A percentile compares a stretch with the other conserved stretches of the same genome.
Evolutionary conservation across 2,113 vertebrate genomes (phyloP).

Genomic region (Lota lota): DNA sequence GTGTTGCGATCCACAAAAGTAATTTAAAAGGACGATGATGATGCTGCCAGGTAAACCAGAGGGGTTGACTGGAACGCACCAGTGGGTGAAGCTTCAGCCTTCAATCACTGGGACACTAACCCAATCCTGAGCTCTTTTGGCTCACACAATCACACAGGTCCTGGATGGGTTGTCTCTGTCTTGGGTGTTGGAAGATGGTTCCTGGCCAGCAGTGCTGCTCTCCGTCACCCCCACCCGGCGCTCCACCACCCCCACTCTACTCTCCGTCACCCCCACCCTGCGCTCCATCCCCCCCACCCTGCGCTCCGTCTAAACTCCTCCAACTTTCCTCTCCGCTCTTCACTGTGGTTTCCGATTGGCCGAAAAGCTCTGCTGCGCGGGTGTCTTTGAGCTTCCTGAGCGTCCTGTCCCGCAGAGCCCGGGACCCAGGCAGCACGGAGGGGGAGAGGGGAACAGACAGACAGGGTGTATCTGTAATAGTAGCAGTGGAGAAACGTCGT

Average conservation of each 20-base stretch:
- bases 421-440: conserved; percentile 1
- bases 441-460: neutral
- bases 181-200: conserved; percentile 25
- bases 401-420: conserved; percentile 47
- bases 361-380: neutral
- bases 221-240: too few species aligned
- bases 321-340: neutral
- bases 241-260: conserved; percentile 10
- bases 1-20: too few species aligned
- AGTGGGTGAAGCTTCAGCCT: too few species aligned
- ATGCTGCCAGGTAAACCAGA: too few species aligned
- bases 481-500: conserved; percentile 75
- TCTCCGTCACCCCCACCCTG: conserved; percentile 3
- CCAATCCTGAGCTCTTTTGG: neutral
- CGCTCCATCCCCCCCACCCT: conserved; percentile 26
- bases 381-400: neutral
- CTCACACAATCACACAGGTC: conserved; percentile 69
- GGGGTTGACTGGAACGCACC: too few species aligned
- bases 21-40: too few species aligned
- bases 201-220: conserved; percentile 20
- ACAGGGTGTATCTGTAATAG: conserved; percentile 23
- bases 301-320: conserved; percentile 22
- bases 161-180: conserved; percentile 59
- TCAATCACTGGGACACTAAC: too few species aligned
- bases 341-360: neutral